phyloP scores from a whole-genome alignment of 2,113 vertebrate species.

The Cygnus atratus region DNA sequence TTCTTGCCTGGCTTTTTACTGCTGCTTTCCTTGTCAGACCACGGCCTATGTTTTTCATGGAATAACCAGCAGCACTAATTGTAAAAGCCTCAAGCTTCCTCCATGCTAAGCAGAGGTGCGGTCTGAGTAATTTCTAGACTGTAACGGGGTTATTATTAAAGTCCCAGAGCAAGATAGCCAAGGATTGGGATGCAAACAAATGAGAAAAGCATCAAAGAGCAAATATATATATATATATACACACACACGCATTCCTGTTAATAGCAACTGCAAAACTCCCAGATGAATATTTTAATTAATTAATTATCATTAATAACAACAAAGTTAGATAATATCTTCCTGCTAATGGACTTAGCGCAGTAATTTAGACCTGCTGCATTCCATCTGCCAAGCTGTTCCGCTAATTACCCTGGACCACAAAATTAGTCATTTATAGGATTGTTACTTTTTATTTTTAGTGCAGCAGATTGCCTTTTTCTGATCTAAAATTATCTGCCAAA shows the following conservation, averaged over 20 bases:
- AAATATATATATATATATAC: background rate
- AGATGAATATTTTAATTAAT: slow-evolving; percentile 13
- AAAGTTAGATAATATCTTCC: slow-evolving; percentile 48
- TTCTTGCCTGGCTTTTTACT: background rate
- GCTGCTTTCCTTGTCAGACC: background rate
- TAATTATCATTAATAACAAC: slow-evolving; percentile 59
- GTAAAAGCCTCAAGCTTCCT: slow-evolving; percentile 30
- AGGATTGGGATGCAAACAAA: slow-evolving; percentile 8
- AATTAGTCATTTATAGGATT: slow-evolving; percentile 56
- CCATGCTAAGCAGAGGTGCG: background rate
- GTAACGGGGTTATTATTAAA: background rate
- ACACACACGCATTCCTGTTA: background rate
- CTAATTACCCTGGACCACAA: slow-evolving; percentile 54
- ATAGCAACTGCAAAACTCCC: background rate
- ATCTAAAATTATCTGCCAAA: background rate
- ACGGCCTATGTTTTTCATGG: background rate
- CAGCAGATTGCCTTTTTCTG: slow-evolving; percentile 3
- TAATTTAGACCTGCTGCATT: slow-evolving; percentile 35
- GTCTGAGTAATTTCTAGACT: slow-evolving; percentile 3
- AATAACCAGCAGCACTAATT: slow-evolving; percentile 19
- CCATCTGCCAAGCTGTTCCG: background rate
- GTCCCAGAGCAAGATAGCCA: slow-evolving; percentile 11
- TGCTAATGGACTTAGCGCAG: slow-evolving; percentile 17
- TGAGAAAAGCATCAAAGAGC: slow-evolving; percentile 29
- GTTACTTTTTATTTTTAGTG: slow-evolving; percentile 18